Base-by-base conservation (phyloP, 2,797 vertebrate genomes). In the Halcyon chelicuti region DNA sequence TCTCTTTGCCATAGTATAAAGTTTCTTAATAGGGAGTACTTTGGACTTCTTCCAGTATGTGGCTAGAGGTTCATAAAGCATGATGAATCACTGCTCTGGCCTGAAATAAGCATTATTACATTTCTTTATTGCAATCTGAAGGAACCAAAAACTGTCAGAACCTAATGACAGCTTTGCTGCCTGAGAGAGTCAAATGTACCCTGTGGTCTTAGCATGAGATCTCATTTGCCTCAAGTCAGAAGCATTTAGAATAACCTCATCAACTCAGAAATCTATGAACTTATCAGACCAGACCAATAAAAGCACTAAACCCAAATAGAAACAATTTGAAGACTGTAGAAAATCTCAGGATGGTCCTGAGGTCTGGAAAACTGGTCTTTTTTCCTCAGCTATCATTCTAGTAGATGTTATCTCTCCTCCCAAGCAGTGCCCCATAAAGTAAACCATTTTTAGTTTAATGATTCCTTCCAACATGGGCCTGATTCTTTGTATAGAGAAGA, bases 161-260 rank as follows among this genome's bases (percentile, higher is more conserved):
- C 9, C 44, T 61, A 73, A 71, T 18, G 74, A 88, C 67, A 91
- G 40, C 83, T 96, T 80, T 95, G 57, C 81, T 91, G 54, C 23
- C 81, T 65, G 25, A 82, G 9, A 89, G 31, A 73, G 28, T 79
- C 55, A 87, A 85, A 76, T 28, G 65, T 33, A 67, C 60, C 2
- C 0, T 85, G 67, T 73, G 49, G 44, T 86, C 82, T 92, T 75
- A 93, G 84, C 54, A 55, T 71, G 77, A 85, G 68, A 67, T 54
- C 75, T 87, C 37, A 91, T 87, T 86, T 89, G 60, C 40, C 74
- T 83, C 8, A 83, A 93, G 49, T 74, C 46, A 88, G 33, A 92
- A 91, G 37, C 79, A 79, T 71, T 92, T 83, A 91, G 37, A 89
- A 71, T 65, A 82, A 88, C 62, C 42, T 92, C 89, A 92, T 65